These are phyloP conservation scores for Heliocidaris tuberculata DNA, from an alignment of 35 echinoderm and acorn worm genomes.

Conservation along the genomic window DNA sequence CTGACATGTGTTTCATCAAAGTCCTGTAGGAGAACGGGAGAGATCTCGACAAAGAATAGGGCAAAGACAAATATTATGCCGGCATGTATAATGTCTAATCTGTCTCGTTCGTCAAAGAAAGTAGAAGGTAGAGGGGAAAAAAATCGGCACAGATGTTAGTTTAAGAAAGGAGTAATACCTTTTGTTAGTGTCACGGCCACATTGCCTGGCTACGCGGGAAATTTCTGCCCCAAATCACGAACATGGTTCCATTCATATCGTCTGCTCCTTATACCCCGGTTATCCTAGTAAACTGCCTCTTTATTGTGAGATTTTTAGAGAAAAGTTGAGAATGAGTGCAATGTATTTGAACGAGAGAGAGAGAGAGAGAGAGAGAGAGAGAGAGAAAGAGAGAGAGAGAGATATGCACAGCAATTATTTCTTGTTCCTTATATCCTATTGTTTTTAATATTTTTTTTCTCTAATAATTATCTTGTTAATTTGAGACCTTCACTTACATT, in stretches of 20 bases:
- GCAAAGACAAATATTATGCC: slow-evolving; percentile 11
- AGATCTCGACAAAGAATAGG: neutral
- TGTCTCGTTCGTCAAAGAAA: neutral
- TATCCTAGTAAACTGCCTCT: neutral
- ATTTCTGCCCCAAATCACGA: neutral
- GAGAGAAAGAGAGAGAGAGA: neutral
- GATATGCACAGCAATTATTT: neutral
- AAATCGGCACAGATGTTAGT: slow-evolving; percentile 8
- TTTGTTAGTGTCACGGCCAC: neutral
- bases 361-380: neutral
- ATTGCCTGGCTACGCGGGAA: neutral
- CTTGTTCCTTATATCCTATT: no score
- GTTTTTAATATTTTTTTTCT: no score
- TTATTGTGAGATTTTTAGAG: neutral
- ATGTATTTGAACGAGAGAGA: neutral
- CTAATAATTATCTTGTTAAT: no score
- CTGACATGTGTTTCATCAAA: neutral
- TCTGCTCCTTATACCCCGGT: neutral
- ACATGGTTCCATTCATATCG: neutral
- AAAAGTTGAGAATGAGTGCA: neutral
- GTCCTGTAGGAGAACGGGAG: neutral
- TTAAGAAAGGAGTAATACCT: slow-evolving; percentile 5
- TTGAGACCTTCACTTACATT: no score
- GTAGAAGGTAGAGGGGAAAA: neutral
- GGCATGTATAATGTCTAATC: neutral